These are phyloP conservation scores for Sarcophaga carnaria DNA, from an alignment of 2,888 invertebrate genomes.

Conservation along the genomic window DNA sequence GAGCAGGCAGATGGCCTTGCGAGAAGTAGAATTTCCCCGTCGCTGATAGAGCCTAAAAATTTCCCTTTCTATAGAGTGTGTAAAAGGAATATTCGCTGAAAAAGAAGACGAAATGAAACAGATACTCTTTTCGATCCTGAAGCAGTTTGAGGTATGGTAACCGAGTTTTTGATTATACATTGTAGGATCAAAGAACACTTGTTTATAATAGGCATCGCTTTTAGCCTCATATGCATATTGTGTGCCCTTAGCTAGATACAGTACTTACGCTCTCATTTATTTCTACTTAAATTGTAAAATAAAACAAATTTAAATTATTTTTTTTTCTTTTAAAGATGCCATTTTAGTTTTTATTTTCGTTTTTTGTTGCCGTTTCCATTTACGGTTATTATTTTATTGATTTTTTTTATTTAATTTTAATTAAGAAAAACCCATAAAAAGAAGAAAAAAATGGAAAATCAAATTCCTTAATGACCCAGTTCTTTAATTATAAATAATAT, in stretches of 20 bases:
- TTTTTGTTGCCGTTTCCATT: conserved; percentile 59
- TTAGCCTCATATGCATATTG: too few species aligned
- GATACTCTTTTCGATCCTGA: too few species aligned
- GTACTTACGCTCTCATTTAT: conserved; percentile 18
- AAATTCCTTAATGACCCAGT: conserved; percentile 65
- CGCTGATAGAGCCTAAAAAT: too few species aligned
- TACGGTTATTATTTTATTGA: neutral
- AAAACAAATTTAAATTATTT: neutral
- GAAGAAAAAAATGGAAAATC: conserved; percentile 7
- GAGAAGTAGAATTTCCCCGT: too few species aligned
- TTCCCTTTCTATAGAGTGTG: too few species aligned
- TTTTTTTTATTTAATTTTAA: conserved; percentile 61
- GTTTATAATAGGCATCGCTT: too few species aligned
- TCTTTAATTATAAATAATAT: conserved; percentile 51
- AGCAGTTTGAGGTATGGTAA: too few species aligned
- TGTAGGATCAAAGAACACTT: too few species aligned
- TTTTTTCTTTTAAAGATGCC: neutral
- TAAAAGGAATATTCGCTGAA: too few species aligned
- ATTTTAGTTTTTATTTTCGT: conserved; percentile 42
- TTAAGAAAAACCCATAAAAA: conserved; percentile 34
- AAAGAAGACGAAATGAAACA: too few species aligned
- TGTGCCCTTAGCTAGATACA: neutral
- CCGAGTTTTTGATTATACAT: too few species aligned
- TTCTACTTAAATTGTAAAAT: neutral
- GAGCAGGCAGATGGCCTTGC: too few species aligned